A percentile compares a stretch with the other conserved stretches of the same genome.
Conservation (phyloP, 2,113 vertebrate genomes). For the Syngnathus typhle region DNA sequence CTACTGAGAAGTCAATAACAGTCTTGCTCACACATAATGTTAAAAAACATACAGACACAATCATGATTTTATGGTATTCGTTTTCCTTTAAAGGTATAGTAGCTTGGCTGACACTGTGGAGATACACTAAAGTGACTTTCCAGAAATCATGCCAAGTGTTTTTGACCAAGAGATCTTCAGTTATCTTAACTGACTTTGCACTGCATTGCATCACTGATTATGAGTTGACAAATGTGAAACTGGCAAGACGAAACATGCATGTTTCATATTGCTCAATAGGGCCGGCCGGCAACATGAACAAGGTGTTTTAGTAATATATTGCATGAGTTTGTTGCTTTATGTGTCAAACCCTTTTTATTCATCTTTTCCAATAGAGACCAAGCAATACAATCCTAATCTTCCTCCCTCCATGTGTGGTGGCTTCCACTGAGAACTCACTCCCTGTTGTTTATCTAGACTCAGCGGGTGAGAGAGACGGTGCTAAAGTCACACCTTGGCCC, state of each 20-base stretch:
- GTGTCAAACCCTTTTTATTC: neutral
- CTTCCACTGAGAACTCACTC: constrained; percentile 27
- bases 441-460: constrained; percentile 62
- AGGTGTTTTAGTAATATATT: neutral
- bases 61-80: no score
- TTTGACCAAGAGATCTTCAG: neutral
- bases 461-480: constrained; percentile 48
- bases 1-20: no score
- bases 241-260: neutral
- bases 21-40: no score
- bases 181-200: neutral
- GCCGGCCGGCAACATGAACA: neutral
- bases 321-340: neutral
- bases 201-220: neutral
- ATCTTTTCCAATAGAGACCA: neutral
- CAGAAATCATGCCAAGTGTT: neutral
- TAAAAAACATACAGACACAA: no score
- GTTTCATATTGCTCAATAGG: neutral
- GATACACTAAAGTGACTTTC: neutral
- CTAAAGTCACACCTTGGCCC: constrained; percentile 67
- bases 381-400: constrained; percentile 7
- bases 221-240: neutral
- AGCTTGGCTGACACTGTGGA: neutral
- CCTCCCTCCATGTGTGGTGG: constrained; percentile 32
- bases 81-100: no score